Evolutionary conservation across 1,140 invertebrate genomes (phyloP).

Genomic region (Drosophila simulans): DNA sequence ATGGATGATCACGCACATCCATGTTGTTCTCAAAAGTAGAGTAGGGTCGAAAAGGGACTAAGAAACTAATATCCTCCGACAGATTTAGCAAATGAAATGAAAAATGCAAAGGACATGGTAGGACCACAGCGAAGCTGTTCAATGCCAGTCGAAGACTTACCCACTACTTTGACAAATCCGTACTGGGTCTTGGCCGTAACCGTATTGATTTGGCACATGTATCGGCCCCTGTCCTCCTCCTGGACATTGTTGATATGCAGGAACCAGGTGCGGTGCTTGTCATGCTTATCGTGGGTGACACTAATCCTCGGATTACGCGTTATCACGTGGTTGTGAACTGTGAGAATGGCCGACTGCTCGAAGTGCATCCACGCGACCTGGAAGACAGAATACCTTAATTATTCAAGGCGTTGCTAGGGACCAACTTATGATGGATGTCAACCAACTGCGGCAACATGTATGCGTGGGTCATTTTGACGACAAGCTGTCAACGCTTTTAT

Average conservation of each 20-base stretch:
- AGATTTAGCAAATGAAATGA: too few relatives aligned
- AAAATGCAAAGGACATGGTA: constrained; percentile 7
- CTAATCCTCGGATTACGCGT: constrained; percentile 96
- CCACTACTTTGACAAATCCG: constrained; percentile 96
- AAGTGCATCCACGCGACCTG: constrained; percentile 98
- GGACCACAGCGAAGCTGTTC: not conserved
- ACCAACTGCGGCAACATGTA: too few relatives aligned
- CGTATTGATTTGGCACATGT: constrained; percentile 98
- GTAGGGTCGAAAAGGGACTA: too few relatives aligned
- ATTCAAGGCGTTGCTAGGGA: constrained; percentile 1
- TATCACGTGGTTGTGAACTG: constrained; percentile 96
- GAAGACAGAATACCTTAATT: constrained; percentile 66
- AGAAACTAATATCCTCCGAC: too few relatives aligned
- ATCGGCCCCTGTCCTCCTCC: constrained; percentile 95
- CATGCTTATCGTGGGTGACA: constrained; percentile 91
- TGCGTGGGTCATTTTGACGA: too few relatives aligned
- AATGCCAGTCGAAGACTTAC: constrained; percentile 87
- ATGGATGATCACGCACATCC: too few relatives aligned
- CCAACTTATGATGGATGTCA: not conserved
- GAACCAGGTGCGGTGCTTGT: constrained; percentile 94
- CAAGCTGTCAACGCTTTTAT: too few relatives aligned
- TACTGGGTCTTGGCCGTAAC: constrained; percentile 96
- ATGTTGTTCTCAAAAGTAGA: too few relatives aligned
- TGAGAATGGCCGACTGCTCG: constrained; percentile 96
- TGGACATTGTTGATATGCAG: constrained; percentile 96